Percentiles rank a stretch among this genome's conserved stretches.
Evolutionary conservation across 2,888 invertebrate species (phyloP).

Genomic region (Amphipyra tragopoginis): DNA sequence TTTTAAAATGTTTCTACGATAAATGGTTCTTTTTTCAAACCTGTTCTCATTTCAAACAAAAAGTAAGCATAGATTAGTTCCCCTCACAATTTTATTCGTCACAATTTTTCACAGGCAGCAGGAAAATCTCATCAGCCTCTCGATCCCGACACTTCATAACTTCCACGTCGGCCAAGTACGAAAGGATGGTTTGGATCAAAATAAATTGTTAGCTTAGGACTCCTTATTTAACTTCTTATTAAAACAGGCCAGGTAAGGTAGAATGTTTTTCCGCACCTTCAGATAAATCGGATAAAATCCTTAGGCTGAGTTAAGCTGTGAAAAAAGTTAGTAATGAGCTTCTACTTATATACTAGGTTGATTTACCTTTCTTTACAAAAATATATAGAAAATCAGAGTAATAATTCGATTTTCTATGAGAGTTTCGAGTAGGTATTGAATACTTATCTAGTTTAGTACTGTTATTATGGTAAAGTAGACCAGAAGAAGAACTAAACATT

Average conservation of each 20-base stretch:
- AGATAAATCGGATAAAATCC: constrained; percentile 58
- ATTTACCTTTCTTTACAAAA: constrained; percentile 8
- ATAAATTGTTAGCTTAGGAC: constrained; percentile 65
- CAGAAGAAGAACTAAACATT: constrained; percentile 27
- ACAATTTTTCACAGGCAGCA: constrained; percentile 39
- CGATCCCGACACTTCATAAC: constrained; percentile 56
- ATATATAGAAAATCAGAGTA: neutral
- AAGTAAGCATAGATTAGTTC: constrained; percentile 22
- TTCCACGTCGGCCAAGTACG: constrained; percentile 42
- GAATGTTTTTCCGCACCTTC: constrained; percentile 51
- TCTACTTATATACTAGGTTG: constrained; percentile 16
- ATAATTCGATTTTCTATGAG: no score
- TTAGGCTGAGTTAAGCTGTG: constrained; percentile 37
- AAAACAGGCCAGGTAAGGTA: constrained; percentile 53
- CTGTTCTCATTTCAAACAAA: constrained; percentile 10
- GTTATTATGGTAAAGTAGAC: neutral
- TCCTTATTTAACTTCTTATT: constrained; percentile 64
- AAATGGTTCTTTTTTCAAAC: constrained; percentile 9
- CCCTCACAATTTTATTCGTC: constrained; percentile 34
- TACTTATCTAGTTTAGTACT: neutral
- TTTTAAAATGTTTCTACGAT: neutral
- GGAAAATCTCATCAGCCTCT: constrained; percentile 54
- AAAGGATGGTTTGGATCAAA: constrained; percentile 57
- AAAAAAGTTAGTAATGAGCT: constrained; percentile 50
- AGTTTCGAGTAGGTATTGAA: neutral